phyloP scores from a whole-genome alignment of 2,113 vertebrate genomes.

The Anarrhichthys ocellatus region DNA sequence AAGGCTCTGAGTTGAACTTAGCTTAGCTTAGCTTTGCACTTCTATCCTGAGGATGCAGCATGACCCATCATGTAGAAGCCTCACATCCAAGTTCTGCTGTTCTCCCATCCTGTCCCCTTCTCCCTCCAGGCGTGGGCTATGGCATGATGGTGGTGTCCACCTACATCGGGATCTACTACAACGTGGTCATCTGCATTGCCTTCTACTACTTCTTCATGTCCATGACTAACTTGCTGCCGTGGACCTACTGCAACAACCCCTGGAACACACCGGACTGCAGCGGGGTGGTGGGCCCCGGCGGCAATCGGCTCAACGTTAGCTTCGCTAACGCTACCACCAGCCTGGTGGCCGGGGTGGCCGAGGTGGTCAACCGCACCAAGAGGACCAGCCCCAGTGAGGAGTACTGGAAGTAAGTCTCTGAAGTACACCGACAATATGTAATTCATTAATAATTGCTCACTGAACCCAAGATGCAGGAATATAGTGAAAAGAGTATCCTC shows the following conservation, averaged over 20 bases:
- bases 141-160: slow-evolving; percentile 99
- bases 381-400: slow-evolving; percentile 98
- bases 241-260: slow-evolving; percentile 96
- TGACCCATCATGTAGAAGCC: background rate
- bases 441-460: background rate
- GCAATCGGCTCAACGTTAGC: slow-evolving; percentile 79
- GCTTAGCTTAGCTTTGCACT: background rate
- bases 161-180: slow-evolving; percentile 99
- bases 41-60: background rate
- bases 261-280: slow-evolving; percentile 94
- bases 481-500: background rate
- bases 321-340: slow-evolving; percentile 71
- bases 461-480: background rate
- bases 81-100: background rate
- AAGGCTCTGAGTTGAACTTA: background rate
- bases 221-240: slow-evolving; percentile 95
- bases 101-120: background rate
- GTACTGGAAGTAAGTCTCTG: slow-evolving; percentile 92
- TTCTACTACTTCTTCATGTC: slow-evolving; percentile 99
- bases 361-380: slow-evolving; percentile 88
- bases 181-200: slow-evolving; percentile 98
- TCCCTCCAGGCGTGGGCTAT: slow-evolving; percentile 91
- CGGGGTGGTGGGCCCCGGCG: slow-evolving; percentile 82
- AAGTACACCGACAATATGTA: background rate
- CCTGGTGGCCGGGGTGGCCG: slow-evolving; percentile 80